Evolutionary conservation across 2,797 vertebrate genomes (phyloP), one percentile per base, ranked within the genome.

Genomic region (Semotilus atromaculatus): DNA sequence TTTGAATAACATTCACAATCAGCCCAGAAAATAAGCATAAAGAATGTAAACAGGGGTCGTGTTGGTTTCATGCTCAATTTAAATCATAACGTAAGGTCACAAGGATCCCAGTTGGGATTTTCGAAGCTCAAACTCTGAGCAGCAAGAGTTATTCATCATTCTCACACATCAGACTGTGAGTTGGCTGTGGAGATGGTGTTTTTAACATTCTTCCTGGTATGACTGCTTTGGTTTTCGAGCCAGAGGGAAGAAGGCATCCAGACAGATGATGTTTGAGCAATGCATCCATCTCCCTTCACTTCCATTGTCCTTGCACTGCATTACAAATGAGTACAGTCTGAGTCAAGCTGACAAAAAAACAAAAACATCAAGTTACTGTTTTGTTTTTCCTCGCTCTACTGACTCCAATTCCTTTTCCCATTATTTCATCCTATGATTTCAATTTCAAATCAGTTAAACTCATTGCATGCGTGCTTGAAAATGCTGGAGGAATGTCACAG

Each of bases 151-250:
- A 29, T 77, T 77, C 55, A 60, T 16, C 23, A 40, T 38, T 36
- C 75, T 62, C 75, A 60, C 34, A 77, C 53, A 40, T 77, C 34
- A 29, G 75, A 29, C 53, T 34, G 13, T 2, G 43, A 13, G 51
- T 38, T 29, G n/a, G 40, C 40, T 2, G 16, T 29, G 58, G 38
- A 21, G 18, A 64, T 5, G 10, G 16, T 45, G 29, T 64, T 82
- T 62, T 48, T 73, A 74, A 82, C 70, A 81, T 72, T 71, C 26
- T 36, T 73, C 29, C 53, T 45, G 67, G 80, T 60, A 29, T 58
- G 51, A 73, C 53, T 82, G 53, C 40, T 51, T 64, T 74, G 55
- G 70, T 74, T 74, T 82, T 62, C 4, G 29, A 48, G 40, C 29
- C 70, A 82, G 70, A 62, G 70, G 29, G 70, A 58, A 74, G 70